Base-by-base conservation (phyloP, 2,113 vertebrate genomes). In the Charadrius vociferus region DNA sequence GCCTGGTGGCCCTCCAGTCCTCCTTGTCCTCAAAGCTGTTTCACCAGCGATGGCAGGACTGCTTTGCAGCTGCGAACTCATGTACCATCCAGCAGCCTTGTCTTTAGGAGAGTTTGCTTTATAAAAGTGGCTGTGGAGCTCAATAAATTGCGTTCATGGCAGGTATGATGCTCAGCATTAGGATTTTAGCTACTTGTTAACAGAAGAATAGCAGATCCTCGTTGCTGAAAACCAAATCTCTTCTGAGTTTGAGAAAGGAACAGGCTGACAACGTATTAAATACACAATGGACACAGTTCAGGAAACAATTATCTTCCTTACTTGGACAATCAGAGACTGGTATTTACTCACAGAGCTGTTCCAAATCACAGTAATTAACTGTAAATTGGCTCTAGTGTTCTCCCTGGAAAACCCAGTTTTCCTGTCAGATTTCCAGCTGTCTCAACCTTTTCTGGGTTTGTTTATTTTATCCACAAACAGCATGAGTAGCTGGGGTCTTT, bases 351-450 rank as follows among this genome's bases (percentile, higher is more conserved):
- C 91, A 53, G 87, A 94, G 90, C 93, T 93, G 94, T 91, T 98
- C 97, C 97, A 95, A 97, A 96, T 98, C 95, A 96, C 93, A 92
- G 86, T 95, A 97, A 98, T 97, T 97, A 97, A 95, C 97, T 97
- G 92, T 95, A 97, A 97, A 93, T 97, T 97, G 75, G 85, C 96
- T 94, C 88, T 88, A 87, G 83, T 49, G 39, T 89, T 95, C 87
- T 97, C 96, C 94, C 89, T 97, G 89, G 88, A 95, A 96, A 97
- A 96, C 81, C 86, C 88, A 43, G 73, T 82, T 93, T 96, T 95
- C 81, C 90, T 96, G 93, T 77, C 95, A 94, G 58, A 75, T 92
- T 93, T 97, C 94, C 91, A 90, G 90, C 62, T 88, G 78, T 72
- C 94, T 93, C 96, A 91, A 91, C 91, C 85, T 89, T 96, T 93